phyloP scores from a whole-genome alignment of 35 echinoderm and acorn worm species.

The Patiria miniata region DNA sequence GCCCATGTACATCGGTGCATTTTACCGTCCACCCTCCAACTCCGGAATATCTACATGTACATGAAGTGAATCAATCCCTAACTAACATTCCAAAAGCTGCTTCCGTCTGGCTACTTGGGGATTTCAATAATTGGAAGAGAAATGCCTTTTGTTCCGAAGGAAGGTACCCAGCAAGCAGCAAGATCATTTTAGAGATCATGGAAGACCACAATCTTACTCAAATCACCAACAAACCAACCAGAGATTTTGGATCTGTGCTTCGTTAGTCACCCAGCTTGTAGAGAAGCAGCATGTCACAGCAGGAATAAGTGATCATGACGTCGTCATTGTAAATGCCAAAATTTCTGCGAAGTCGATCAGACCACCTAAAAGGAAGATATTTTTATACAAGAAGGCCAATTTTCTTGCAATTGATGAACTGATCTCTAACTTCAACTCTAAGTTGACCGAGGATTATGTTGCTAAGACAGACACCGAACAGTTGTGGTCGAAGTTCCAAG shows the following conservation, averaged over 20 bases:
- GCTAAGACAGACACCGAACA: no score
- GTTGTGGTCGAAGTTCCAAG: constrained; percentile 18
- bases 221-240: constrained; percentile 34
- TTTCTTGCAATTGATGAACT: constrained; percentile 26
- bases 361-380: constrained; percentile 36
- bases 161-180: constrained; percentile 27
- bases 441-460: constrained; percentile 42
- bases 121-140: no score
- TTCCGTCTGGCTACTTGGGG: no score
- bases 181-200: constrained; percentile 25
- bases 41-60: not conserved
- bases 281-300: constrained; percentile 19
- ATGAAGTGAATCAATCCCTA: not conserved
- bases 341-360: constrained; percentile 30
- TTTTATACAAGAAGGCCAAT: constrained; percentile 34
- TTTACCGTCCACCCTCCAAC: constrained; percentile 10
- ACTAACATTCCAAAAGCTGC: not conserved
- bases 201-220: constrained; percentile 36
- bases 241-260: constrained; percentile 40
- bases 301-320: constrained; percentile 52
- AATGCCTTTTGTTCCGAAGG: constrained; percentile 19
- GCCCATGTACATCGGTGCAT: constrained; percentile 50
- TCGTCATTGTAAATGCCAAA: constrained; percentile 23
- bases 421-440: constrained; percentile 18
- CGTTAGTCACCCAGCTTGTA: constrained; percentile 38